Evolutionary conservation across 2,113 vertebrate genomes (phyloP).

Genomic region (Tringa solitaria): DNA sequence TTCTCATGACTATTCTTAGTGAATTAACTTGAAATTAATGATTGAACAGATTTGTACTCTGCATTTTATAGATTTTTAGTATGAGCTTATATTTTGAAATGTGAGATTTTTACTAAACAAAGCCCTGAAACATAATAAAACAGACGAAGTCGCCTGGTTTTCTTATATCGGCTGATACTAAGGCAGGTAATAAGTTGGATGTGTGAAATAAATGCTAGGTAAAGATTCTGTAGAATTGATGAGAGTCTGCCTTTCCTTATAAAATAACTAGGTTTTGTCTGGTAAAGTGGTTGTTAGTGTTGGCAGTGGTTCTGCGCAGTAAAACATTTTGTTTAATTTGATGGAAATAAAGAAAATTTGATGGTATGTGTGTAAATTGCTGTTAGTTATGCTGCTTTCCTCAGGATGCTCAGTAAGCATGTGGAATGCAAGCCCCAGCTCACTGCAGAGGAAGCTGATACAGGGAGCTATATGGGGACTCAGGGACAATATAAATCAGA

Average conservation of each 20-base stretch:
- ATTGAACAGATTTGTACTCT: not conserved
- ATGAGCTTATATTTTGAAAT: not conserved
- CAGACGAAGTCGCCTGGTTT: not conserved
- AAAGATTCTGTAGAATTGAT: not conserved
- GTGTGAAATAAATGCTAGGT: not conserved
- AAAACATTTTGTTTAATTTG: not conserved
- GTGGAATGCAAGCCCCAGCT: not conserved
- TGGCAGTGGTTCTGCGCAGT: not conserved
- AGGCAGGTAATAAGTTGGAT: not conserved
- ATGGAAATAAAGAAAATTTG: not conserved
- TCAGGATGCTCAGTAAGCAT: not conserved
- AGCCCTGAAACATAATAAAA: not conserved
- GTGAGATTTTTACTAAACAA: not conserved
- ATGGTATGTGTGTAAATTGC: not conserved
- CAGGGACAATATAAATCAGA: not conserved
- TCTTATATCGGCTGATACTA: not conserved
- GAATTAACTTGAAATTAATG: not conserved
- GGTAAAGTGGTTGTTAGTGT: not conserved
- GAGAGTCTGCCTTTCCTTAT: not conserved
- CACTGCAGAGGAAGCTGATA: not conserved
- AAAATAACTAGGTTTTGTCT: not conserved
- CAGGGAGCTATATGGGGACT: not conserved
- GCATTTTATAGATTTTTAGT: not conserved
- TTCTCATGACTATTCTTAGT: not conserved
- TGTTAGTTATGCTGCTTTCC: accelerated